These are phyloP conservation scores for Microtus pennsylvanicus DNA, from an alignment of 2,113 vertebrate species.

Conservation along the genomic window DNA sequence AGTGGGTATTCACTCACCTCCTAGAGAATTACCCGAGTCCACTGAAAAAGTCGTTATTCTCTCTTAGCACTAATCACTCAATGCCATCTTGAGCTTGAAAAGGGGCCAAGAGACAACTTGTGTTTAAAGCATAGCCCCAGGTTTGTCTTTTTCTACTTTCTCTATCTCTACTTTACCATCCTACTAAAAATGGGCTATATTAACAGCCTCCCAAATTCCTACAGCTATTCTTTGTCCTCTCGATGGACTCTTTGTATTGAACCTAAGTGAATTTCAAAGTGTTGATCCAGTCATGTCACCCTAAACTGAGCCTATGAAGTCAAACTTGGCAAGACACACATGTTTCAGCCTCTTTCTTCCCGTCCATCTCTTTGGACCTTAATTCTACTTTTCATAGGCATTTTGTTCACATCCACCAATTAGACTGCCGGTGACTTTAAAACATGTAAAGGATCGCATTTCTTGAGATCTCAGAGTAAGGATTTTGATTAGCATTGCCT, in stretches of 20 bases:
- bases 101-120: too few species aligned
- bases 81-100: too few species aligned
- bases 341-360: background rate
- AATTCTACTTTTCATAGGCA: background rate
- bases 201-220: background rate
- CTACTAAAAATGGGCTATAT: background rate
- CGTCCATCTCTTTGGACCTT: background rate
- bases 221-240: background rate
- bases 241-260: background rate
- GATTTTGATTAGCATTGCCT: too few species aligned
- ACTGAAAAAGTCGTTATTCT: too few species aligned
- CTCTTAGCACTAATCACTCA: too few species aligned
- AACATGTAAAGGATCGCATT: background rate
- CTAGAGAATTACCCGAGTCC: too few species aligned
- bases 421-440: background rate
- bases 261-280: background rate
- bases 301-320: background rate
- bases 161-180: too few species aligned
- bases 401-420: background rate
- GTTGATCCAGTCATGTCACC: background rate
- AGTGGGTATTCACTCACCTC: too few species aligned
- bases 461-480: background rate
- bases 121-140: too few species aligned
- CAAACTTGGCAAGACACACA: background rate
- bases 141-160: too few species aligned